Conservation (phyloP, 2,797 vertebrate genomes). For the Decapterus maruadsi region DNA sequence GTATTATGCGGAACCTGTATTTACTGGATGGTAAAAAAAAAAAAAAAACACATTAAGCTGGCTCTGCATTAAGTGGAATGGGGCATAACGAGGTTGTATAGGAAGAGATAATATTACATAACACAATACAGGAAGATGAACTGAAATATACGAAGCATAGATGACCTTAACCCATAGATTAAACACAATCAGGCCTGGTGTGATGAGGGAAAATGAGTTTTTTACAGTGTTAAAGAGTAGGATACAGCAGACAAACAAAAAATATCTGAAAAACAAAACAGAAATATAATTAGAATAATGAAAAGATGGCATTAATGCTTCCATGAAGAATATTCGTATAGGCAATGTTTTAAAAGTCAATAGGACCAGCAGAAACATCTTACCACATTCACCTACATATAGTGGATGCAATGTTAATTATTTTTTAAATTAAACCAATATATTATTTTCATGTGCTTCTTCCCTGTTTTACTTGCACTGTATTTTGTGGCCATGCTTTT, state of each 20-base stretch:
- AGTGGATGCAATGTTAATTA: neutral
- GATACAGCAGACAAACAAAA: neutral
- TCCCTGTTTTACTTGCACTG: neutral
- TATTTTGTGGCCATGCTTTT: neutral
- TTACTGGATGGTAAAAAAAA: constrained; percentile 50
- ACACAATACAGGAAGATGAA: neutral
- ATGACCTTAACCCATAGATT: neutral
- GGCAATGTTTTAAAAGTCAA: neutral
- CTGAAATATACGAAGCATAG: neutral
- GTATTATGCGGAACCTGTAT: constrained; percentile 57
- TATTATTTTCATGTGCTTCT: neutral
- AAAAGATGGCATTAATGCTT: neutral
- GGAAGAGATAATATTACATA: constrained; percentile 9
- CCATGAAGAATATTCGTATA: neutral
- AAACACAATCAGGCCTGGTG: constrained; percentile 18
- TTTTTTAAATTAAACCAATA: neutral
- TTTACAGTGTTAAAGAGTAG: no score
- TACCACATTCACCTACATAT: neutral
- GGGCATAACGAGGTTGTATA: neutral
- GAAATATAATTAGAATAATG: neutral
- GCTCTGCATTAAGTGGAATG: constrained; percentile 13
- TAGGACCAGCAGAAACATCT: neutral
- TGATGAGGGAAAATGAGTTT: constrained; percentile 9
- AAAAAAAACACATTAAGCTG: neutral
- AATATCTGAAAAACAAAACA: no score